These are phyloP conservation scores for Microtus oregoni DNA, from an alignment of 2,113 vertebrate genomes.

Conservation along the genomic window DNA sequence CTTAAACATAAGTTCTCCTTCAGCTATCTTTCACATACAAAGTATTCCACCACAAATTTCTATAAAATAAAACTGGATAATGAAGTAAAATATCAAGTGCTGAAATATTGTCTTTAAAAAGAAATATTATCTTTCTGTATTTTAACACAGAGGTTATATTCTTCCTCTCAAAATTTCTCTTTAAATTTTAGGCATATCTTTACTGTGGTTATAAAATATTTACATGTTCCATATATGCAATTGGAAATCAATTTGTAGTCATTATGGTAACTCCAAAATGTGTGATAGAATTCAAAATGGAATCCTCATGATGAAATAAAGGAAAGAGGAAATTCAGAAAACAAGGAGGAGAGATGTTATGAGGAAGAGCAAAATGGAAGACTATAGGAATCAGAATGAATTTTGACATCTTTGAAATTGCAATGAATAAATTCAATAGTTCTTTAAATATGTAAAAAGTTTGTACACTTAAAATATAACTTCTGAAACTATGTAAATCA, in stretches of 20 bases:
- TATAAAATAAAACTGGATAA: not conserved
- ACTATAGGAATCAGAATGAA: not conserved
- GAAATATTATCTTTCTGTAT: not conserved
- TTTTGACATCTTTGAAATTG: not conserved
- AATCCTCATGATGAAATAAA: not conserved
- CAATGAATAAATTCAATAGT: not conserved
- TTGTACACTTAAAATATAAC: not conserved
- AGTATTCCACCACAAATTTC: not conserved
- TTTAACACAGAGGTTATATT: not conserved
- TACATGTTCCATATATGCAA: not conserved
- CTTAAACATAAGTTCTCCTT: not conserved
- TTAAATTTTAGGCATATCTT: not conserved
- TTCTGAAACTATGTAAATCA: not conserved
- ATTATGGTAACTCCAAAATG: not conserved
- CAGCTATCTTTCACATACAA: not conserved
- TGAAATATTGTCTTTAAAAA: conserved; percentile 49
- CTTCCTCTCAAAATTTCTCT: not conserved
- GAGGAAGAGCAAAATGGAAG: no score
- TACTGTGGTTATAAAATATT: not conserved
- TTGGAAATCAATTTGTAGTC: not conserved
- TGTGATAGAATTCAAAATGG: not conserved
- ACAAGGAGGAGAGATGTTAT: not conserved
- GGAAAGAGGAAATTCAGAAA: not conserved
- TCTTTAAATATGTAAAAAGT: not conserved
- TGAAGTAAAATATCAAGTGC: not conserved